These are phyloP conservation scores for Enteromius afrohamiltoni DNA, from an alignment of 2,797 vertebrate species.

Conservation along the genomic window DNA sequence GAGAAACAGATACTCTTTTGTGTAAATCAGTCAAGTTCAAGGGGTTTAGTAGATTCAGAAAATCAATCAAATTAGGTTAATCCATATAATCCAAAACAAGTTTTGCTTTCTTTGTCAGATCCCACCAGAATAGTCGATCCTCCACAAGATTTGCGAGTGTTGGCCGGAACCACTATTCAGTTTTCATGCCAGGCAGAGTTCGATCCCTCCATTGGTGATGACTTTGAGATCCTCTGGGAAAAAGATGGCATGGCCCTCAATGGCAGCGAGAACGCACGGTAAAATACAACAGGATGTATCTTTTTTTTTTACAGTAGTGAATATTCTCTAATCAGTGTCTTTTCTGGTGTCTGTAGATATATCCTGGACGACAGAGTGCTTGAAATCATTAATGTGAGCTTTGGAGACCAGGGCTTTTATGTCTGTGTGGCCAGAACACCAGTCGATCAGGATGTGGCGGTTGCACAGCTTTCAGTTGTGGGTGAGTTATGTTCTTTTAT, in stretches of 20 bases:
- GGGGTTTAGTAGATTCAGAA: background rate
- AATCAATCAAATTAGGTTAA: background rate
- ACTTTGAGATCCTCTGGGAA: constrained; percentile 89
- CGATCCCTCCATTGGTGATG: constrained; percentile 84
- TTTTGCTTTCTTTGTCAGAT: constrained; percentile 74
- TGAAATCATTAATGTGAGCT: constrained; percentile 84
- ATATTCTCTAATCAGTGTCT: constrained; percentile 20
- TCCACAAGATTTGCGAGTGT: constrained; percentile 82
- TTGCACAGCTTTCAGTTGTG: constrained; percentile 80
- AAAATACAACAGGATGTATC: constrained; percentile 40
- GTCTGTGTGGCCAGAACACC: constrained; percentile 84
- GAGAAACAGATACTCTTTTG: constrained; percentile 31
- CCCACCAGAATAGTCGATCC: constrained; percentile 84
- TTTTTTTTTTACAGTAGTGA: background rate
- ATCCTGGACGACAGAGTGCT: constrained; percentile 82
- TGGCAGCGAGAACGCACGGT: constrained; percentile 84
- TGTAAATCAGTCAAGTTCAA: background rate
- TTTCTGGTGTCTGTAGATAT: constrained; percentile 75
- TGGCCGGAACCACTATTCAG: constrained; percentile 80
- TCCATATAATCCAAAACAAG: constrained; percentile 9
- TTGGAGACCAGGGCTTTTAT: constrained; percentile 87
- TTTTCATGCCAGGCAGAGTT: constrained; percentile 86
- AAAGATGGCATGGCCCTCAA: constrained; percentile 82
- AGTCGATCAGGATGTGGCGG: constrained; percentile 77
- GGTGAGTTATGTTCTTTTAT: constrained; percentile 76